A percentile compares a stretch with the other conserved stretches of the same genome.
phyloP scores from a whole-genome alignment of 2,888 invertebrate species.

The Acanthosepion lycidas region DNA sequence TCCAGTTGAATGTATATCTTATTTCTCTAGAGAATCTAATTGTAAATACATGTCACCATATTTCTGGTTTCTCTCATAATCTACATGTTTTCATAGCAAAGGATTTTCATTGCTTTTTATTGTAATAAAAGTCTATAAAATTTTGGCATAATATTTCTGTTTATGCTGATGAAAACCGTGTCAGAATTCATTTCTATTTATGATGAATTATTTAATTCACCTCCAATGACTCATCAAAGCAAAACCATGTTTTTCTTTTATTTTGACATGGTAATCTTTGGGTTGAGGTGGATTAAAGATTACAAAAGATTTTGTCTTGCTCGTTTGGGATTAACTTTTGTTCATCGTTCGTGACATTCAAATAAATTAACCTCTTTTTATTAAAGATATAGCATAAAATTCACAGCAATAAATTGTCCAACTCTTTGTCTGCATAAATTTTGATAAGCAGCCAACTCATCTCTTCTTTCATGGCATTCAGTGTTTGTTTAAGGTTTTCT shows the following conservation, averaged over 20 bases:
- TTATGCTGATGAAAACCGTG: neutral
- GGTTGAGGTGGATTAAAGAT: neutral
- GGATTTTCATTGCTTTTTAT: neutral
- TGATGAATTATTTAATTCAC: neutral
- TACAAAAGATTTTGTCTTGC: neutral
- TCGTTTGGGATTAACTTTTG: neutral
- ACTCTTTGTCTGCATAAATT: neutral
- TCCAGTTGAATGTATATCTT: too few relatives aligned
- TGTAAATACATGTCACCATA: neutral
- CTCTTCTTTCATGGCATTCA: neutral
- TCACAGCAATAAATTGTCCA: neutral
- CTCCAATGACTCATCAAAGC: neutral
- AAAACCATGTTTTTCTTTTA: neutral
- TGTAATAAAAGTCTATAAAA: neutral
- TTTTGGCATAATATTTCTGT: neutral
- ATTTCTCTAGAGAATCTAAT: neutral
- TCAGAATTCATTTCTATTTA: neutral
- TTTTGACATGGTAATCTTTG: neutral
- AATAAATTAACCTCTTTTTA: constrained; percentile 16
- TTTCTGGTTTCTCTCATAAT: neutral
- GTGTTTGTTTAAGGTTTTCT: neutral
- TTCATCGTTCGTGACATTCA: neutral
- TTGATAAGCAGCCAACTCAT: too few relatives aligned
- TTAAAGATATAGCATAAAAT: neutral
- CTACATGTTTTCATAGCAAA: neutral